phyloP scores from a whole-genome alignment of 2,888 invertebrate species.

The Crepidodera aurea region DNA sequence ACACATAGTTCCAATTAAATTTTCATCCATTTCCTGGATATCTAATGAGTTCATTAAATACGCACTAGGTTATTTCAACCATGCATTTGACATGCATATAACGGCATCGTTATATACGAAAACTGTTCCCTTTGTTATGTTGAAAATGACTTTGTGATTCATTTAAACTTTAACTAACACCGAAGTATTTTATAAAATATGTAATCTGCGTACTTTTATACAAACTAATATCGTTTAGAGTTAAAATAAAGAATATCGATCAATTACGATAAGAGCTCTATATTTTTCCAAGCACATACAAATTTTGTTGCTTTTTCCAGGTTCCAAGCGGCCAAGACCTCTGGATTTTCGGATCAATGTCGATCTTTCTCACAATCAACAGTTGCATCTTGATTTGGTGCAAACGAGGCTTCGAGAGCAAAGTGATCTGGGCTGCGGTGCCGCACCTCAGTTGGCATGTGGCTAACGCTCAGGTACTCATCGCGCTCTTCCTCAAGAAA shows the following conservation, averaged over 20 bases:
- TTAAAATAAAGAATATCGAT: too few species aligned
- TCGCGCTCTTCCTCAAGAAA: slow-evolving; percentile 69
- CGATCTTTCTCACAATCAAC: slow-evolving; percentile 58
- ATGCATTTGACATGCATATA: background rate
- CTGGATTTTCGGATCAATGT: slow-evolving; percentile 56
- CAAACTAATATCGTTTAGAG: too few species aligned
- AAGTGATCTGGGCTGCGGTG: slow-evolving; percentile 65
- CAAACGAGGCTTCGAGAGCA: slow-evolving; percentile 52
- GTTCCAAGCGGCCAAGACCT: slow-evolving; percentile 64
- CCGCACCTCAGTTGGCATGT: slow-evolving; percentile 73
- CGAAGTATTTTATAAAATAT: too few species aligned
- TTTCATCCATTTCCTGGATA: background rate
- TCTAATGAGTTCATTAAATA: too few species aligned
- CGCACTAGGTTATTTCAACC: background rate
- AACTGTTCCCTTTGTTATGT: too few species aligned
- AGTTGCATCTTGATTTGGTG: slow-evolving; percentile 59
- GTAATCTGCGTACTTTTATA: too few species aligned
- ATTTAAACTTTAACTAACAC: too few species aligned
- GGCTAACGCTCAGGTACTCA: slow-evolving; percentile 69
- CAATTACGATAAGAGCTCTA: too few species aligned
- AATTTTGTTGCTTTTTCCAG: too few species aligned
- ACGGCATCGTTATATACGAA: too few species aligned
- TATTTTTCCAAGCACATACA: too few species aligned
- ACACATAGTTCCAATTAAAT: background rate
- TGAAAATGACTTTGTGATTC: too few species aligned